These are phyloP conservation scores for Oxystoma pomonae DNA, from an alignment of 2,888 invertebrate genomes.

Conservation along the genomic window DNA sequence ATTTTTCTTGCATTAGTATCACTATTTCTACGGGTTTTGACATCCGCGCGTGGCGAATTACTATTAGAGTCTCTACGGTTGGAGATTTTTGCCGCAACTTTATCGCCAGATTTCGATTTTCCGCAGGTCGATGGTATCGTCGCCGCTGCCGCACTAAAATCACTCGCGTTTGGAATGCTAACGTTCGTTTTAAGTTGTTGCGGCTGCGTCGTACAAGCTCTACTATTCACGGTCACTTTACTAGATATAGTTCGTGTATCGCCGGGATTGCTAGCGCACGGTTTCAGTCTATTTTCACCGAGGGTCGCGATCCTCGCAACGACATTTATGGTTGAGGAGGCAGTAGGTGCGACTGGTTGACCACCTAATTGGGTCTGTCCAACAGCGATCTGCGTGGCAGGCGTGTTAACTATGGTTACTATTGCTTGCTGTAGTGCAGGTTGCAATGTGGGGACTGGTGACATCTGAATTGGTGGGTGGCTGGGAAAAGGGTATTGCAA, in stretches of 20 bases:
- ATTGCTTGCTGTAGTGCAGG: constrained; percentile 42
- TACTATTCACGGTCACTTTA: constrained; percentile 43
- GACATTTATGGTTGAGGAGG: constrained; percentile 27
- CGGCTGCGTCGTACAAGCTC: constrained; percentile 29
- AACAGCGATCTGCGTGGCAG: constrained; percentile 13
- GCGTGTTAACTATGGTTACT: constrained; percentile 37
- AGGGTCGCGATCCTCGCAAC: constrained; percentile 22
- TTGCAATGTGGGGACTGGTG: constrained; percentile 30
- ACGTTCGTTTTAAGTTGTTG: constrained; percentile 33
- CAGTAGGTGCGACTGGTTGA: constrained; percentile 16
- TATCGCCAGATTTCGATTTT: constrained; percentile 34
- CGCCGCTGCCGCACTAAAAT: constrained; percentile 25
- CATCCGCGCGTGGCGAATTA: constrained; percentile 35
- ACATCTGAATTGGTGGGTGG: constrained; percentile 60
- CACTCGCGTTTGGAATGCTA: constrained; percentile 29
- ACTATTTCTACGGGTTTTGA: constrained; percentile 40
- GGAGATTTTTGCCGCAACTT: constrained; percentile 24
- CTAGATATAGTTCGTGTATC: constrained; percentile 43
- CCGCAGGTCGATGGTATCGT: constrained; percentile 21
- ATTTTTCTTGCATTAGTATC: constrained; percentile 36
- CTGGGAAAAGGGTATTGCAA: constrained; percentile 76
- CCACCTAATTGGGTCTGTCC: not conserved
- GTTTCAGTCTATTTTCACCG: constrained; percentile 43
- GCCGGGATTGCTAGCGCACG: constrained; percentile 39
- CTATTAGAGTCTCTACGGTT: constrained; percentile 14